Percentiles rank a stretch among this genome's conserved stretches.
Conservation (phyloP, 1,140 invertebrate species). For the Tetragnatha versicolor region DNA sequence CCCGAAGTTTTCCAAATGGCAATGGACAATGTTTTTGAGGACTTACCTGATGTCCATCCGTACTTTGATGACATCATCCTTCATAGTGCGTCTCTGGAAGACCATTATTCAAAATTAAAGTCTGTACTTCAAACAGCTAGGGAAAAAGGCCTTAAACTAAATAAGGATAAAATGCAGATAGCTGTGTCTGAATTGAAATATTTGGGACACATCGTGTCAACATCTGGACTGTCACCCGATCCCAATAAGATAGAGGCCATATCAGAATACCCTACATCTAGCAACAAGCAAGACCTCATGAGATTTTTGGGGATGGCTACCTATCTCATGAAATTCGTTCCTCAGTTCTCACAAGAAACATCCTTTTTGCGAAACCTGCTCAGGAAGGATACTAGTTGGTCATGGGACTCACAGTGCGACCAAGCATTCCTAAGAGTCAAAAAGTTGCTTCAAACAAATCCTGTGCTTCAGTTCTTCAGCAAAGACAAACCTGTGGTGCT, state of each 20-base stretch:
- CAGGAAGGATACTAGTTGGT: neutral
- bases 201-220: conserved; percentile 33
- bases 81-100: neutral
- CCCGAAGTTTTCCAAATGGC: conserved; percentile 56
- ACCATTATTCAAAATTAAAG: conserved; percentile 6
- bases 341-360: conserved; percentile 24
- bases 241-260: conserved; percentile 27
- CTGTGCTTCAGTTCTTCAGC: conserved; percentile 59
- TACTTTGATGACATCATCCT: conserved; percentile 18
- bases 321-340: conserved; percentile 37
- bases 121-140: conserved; percentile 3
- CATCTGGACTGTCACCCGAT: conserved; percentile 33
- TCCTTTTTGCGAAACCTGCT: neutral
- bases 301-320: conserved; percentile 33
- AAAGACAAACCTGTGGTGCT: conserved; percentile 59
- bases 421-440: conserved; percentile 22
- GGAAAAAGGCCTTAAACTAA: neutral
- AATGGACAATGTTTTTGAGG: neutral
- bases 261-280: conserved; percentile 5
- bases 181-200: conserved; percentile 35
- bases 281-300: conserved; percentile 29
- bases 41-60: neutral
- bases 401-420: neutral
- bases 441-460: neutral
- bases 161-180: conserved; percentile 28